Base-by-base conservation (phyloP, 2,113 vertebrate genomes). In the Cyprinus carpio region DNA sequence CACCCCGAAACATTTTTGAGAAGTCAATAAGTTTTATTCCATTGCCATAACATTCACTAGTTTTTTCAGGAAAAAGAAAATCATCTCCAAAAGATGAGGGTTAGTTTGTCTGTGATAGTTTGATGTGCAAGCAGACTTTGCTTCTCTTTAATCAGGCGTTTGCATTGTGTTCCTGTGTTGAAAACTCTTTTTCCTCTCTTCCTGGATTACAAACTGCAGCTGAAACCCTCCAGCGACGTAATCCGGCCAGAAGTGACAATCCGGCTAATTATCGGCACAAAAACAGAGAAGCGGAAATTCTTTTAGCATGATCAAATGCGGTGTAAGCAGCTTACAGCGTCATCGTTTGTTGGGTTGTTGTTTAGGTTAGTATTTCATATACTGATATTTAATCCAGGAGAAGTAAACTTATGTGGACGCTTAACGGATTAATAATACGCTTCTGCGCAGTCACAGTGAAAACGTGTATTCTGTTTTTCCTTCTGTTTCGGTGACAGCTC, bases 341-440 rank as follows among this genome's bases (percentile, higher is more conserved):
- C 88, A 60, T 88, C 85, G 86, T 93, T 93, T 94, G 92, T 93
- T 91, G 86, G 75, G 87, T 87, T 88, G 87, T 91, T 93, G 87
- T 92, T 92, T 93, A 74, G 89, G 90, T 89, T 91, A 85, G 89
- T 87, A 29, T 90, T 92, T 92, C 90, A 89, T 91, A 93, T 94
- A 91, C 93, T 90, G 88, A 86, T 91, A 88, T 87, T 93, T 92
- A 93, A 95, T 94, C 92, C 92, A 2, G 79, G 80, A 71, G 88
- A 93, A 92, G 85, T 91, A 92, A 92, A 94, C 18, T 84, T 92
- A 92, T 93, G 91, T 88, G 87, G 92, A 91, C 92, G 88, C 86
- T 91, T 90, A 86, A 89, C 67, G 94, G 93, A 95, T 95, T 95
- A 94, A 94, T 92, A 92, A 92, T 90, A 89, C 15, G 51, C 51